phyloP scores from a whole-genome alignment of 2,113 vertebrate genomes.

The Heterotis niloticus region DNA sequence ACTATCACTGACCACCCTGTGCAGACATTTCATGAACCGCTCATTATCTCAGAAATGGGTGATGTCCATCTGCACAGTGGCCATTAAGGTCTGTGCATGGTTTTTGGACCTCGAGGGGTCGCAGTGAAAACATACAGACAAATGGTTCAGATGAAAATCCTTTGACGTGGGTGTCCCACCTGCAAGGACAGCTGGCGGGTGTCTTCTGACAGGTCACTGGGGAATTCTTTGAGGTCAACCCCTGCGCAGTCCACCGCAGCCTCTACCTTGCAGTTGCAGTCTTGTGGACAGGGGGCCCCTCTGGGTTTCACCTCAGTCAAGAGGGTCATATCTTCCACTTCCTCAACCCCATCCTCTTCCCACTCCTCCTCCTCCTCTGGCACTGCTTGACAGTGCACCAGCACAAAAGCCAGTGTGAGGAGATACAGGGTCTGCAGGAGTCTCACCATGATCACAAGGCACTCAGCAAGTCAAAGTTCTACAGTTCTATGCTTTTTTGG shows the following conservation, averaged over 20 bases:
- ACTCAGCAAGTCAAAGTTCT: not conserved
- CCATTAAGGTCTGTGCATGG: not conserved
- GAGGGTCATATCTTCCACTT: slow-evolving; percentile 4
- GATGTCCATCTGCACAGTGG: not conserved
- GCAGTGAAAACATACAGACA: not conserved
- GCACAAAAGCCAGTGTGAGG: slow-evolving; percentile 56
- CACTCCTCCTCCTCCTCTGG: slow-evolving; percentile 48
- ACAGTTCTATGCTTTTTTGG: not conserved
- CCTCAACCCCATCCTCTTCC: slow-evolving; percentile 27
- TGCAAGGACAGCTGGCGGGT: slow-evolving; percentile 87
- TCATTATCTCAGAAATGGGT: not conserved
- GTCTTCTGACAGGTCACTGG: slow-evolving; percentile 66
- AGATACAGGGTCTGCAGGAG: slow-evolving; percentile 56
- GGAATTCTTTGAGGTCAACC: slow-evolving; percentile 84
- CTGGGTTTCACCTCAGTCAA: not conserved
- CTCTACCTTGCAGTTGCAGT: slow-evolving; percentile 80
- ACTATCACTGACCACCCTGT: slow-evolving; percentile 32
- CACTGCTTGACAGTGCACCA: slow-evolving; percentile 54
- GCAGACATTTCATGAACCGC: slow-evolving; percentile 18
- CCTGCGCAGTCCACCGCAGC: slow-evolving; percentile 87
- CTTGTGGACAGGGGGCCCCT: slow-evolving; percentile 64
- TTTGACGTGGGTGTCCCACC: slow-evolving; percentile 56
- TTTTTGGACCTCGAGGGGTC: not conserved
- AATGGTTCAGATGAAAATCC: not conserved
- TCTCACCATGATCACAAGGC: slow-evolving; percentile 50